phyloP scores from a whole-genome alignment of 1,140 invertebrate species.

The Pentalonia nigronervosa region DNA sequence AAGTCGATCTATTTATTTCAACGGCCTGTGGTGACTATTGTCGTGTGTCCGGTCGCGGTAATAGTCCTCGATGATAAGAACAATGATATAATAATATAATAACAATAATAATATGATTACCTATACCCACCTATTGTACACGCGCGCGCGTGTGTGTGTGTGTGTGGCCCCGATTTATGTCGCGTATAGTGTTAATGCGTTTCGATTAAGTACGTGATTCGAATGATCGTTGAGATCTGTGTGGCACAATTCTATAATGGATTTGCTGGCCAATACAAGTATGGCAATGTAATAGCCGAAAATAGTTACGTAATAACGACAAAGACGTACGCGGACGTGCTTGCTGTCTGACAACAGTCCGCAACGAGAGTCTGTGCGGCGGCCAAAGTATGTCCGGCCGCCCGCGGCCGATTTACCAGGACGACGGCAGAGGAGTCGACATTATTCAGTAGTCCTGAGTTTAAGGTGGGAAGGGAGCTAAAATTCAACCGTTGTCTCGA shows the following conservation, averaged over 20 bases:
- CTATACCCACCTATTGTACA: background rate
- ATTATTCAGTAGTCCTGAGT: background rate
- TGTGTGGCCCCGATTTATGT: background rate
- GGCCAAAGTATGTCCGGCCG: background rate
- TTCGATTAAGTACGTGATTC: constrained; percentile 57
- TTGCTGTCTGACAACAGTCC: background rate
- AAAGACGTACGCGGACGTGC: background rate
- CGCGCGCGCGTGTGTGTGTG: no score
- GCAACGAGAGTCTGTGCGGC: no score
- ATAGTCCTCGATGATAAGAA: constrained; percentile 43
- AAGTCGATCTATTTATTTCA: constrained; percentile 37
- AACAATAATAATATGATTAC: background rate
- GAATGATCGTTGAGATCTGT: constrained; percentile 33
- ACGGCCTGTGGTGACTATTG: background rate
- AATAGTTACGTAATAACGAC: constrained; percentile 5
- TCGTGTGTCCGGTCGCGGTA: background rate
- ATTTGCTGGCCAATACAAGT: constrained; percentile 27
- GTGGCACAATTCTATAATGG: constrained; percentile 30
- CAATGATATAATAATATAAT: background rate
- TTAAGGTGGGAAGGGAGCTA: background rate
- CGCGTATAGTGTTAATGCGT: background rate
- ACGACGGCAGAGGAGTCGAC: background rate
- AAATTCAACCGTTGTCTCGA: background rate
- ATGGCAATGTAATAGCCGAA: background rate
- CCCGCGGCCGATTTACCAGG: no score